These are phyloP conservation scores for Apodemus agrarius DNA, from an alignment of 2,797 vertebrate species.

Conservation along the genomic window DNA sequence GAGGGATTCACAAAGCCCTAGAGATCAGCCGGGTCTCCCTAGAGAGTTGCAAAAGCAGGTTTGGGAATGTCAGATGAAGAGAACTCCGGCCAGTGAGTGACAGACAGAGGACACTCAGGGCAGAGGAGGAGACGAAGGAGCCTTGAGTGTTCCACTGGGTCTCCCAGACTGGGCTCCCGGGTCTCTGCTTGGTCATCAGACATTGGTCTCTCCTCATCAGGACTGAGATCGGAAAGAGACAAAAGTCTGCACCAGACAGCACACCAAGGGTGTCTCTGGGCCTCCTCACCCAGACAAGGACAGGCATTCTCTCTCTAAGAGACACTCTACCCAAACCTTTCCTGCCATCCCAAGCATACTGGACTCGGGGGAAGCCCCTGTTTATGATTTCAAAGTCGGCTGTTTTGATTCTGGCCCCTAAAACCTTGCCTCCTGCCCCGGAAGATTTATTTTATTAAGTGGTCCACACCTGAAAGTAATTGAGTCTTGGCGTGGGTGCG, in stretches of 20 bases:
- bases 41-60: constrained; percentile 59
- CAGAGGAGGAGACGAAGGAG: background rate
- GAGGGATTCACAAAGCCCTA: constrained; percentile 57
- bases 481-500: constrained; percentile 38
- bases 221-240: background rate
- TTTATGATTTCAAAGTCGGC: constrained; percentile 62
- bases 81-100: background rate
- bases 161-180: background rate
- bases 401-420: constrained; percentile 80
- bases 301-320: background rate
- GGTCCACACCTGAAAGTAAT: constrained; percentile 84
- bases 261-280: background rate
- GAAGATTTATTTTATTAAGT: constrained; percentile 81
- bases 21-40: constrained; percentile 43
- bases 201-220: background rate
- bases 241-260: background rate
- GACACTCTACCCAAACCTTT: background rate
- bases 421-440: constrained; percentile 61
- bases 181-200: background rate
- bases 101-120: constrained; percentile 53
- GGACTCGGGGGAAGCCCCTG: constrained; percentile 18
- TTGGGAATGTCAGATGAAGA: constrained; percentile 57
- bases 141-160: background rate
- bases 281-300: background rate
- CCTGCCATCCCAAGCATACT: background rate